Evolutionary conservation across 1,140 invertebrate genomes (phyloP).

Genomic region (Lordiphosa clarofinis): DNA sequence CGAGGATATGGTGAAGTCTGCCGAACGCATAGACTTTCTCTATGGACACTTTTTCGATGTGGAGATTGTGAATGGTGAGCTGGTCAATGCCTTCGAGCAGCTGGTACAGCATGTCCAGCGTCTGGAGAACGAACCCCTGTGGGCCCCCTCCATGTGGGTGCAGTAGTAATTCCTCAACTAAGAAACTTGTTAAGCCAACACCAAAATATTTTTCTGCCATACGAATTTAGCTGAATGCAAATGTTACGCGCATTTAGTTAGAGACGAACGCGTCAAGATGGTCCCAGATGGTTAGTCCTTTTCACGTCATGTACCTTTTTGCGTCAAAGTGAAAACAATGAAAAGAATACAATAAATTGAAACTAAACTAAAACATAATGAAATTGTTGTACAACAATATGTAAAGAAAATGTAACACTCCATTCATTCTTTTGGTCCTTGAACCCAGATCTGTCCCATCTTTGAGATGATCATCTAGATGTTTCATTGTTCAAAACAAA

Average conservation of each 20-base stretch:
- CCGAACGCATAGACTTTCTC: constrained; percentile 94
- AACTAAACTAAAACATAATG: constrained; percentile 39
- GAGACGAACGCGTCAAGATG: too few relatives aligned
- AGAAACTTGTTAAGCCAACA: constrained; percentile 27
- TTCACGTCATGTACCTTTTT: constrained; percentile 76
- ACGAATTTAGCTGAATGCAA: constrained; percentile 61
- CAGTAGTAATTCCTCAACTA: constrained; percentile 81
- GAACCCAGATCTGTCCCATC: constrained; percentile 16
- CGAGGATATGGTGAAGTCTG: constrained; percentile 91
- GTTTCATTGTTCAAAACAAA: constrained; percentile 47
- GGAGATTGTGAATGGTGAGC: constrained; percentile 93
- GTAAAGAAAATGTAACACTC: constrained; percentile 17
- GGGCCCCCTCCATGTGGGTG: constrained; percentile 97
- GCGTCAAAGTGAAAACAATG: constrained; percentile 71
- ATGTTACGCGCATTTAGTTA: too few relatives aligned
- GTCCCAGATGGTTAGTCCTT: constrained; percentile 53
- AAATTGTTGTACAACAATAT: constrained; percentile 23
- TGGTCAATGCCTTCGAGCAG: constrained; percentile 92
- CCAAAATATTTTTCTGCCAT: constrained; percentile 71
- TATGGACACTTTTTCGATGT: constrained; percentile 98
- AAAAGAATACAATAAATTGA: constrained; percentile 68
- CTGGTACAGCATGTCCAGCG: constrained; percentile 90
- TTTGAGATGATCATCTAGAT: constrained; percentile 21
- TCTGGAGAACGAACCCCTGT: constrained; percentile 95
- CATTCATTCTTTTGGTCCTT: constrained; percentile 7